phyloP scores from a whole-genome alignment of 2,797 vertebrate genomes.

The Clarias platycephalus region DNA sequence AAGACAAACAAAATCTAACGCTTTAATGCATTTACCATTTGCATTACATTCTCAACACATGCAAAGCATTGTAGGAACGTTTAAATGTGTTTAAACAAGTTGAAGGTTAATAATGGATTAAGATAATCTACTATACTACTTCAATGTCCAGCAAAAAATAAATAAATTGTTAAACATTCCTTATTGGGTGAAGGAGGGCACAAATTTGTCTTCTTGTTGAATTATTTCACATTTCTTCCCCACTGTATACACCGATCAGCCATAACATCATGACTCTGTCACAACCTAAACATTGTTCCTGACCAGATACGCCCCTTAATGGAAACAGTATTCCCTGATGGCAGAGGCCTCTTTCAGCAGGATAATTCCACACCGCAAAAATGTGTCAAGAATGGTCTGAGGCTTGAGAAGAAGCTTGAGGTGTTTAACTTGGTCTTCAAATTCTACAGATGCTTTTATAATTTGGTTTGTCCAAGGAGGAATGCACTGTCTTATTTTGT shows the following conservation, averaged over 20 bases:
- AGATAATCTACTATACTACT: too few species aligned
- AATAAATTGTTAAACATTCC: not conserved
- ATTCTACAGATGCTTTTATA: too few species aligned
- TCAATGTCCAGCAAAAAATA: not conserved
- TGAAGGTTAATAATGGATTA: not conserved
- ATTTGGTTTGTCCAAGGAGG: not conserved
- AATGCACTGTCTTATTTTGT: not conserved
- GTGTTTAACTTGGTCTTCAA: too few species aligned
- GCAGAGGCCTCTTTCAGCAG: too few species aligned
- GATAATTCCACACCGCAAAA: too few species aligned
- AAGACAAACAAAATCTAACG: not conserved
- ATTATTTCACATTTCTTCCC: not conserved
- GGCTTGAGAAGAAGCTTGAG: too few species aligned
- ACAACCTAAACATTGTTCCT: too few species aligned
- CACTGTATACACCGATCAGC: not conserved
- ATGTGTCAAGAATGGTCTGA: too few species aligned
- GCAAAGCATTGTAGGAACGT: not conserved
- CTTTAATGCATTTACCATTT: not conserved
- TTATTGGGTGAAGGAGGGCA: not conserved
- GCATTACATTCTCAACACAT: not conserved
- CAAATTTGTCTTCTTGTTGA: not conserved
- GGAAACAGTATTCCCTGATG: too few species aligned
- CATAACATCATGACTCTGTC: too few species aligned
- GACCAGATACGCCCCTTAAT: too few species aligned
- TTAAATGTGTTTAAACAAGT: not conserved